A percentile compares a stretch with the other conserved stretches of the same genome.
These are phyloP conservation scores for Mesorhabditis spiculigera DNA, from an alignment of 2,888 invertebrate genomes.

Conservation along the genomic window DNA sequence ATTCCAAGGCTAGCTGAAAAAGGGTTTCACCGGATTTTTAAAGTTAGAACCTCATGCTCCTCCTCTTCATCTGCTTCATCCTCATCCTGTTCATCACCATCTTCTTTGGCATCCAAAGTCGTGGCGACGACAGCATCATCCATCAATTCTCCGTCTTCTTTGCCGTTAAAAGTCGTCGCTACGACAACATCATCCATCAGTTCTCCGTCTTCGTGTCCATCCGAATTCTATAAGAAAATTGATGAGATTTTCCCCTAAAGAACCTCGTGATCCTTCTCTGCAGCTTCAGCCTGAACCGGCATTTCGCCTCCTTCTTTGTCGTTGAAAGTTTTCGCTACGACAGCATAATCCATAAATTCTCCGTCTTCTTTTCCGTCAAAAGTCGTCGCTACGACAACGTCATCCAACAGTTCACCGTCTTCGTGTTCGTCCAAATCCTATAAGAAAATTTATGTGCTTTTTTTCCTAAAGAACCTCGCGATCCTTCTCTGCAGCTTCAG, in stretches of 20 bases:
- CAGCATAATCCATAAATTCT: no score
- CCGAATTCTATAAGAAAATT: not conserved
- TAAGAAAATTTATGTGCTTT: no score
- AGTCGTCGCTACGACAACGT: conserved; percentile 17
- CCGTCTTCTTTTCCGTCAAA: no score
- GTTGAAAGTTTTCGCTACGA: not conserved
- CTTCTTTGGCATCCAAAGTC: conserved; percentile 7
- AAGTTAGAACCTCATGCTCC: conserved; percentile 14
- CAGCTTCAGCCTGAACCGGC: conserved; percentile 11
- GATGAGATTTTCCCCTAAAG: conserved; percentile 17
- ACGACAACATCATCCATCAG: conserved; percentile 22
- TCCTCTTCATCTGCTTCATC: conserved; percentile 10
- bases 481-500: no score
- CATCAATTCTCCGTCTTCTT: no score
- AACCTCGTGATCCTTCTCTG: conserved; percentile 5
- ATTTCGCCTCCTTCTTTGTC: conserved; percentile 1
- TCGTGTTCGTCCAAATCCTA: no score
- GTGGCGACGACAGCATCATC: no score
- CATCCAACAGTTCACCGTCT: conserved; percentile 5
- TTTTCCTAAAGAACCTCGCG: no score
- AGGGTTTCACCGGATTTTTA: conserved; percentile 8
- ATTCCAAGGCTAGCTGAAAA: not conserved
- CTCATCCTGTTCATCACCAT: conserved; percentile 8
- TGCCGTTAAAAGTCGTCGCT: not conserved
- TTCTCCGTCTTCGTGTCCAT: conserved; percentile 25